phyloP scores from a whole-genome alignment of 2,113 vertebrate genomes.

The Erinaceus europaeus region DNA sequence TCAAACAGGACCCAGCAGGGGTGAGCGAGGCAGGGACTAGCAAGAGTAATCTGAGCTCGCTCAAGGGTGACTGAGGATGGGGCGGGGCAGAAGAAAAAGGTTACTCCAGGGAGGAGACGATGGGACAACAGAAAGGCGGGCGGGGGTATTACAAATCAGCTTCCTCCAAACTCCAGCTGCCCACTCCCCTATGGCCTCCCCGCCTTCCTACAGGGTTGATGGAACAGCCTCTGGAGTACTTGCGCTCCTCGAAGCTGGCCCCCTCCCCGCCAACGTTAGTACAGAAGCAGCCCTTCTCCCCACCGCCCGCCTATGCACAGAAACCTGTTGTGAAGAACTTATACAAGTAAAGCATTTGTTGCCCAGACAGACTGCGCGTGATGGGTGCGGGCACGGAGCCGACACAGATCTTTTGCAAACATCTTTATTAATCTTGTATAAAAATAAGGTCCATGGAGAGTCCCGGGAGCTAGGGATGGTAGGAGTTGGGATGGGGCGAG shows the following conservation, averaged over 20 bases:
- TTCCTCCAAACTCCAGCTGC: not conserved
- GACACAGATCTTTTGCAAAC: slow-evolving; percentile 58
- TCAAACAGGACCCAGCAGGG: not conserved
- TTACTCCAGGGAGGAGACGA: not conserved
- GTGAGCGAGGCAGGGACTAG: not conserved
- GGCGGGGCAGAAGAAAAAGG: rapidly evolving
- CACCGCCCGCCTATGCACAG: slow-evolving; percentile 1
- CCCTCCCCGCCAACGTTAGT: not conserved
- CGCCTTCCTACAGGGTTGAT: not conserved
- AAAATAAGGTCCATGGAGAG: slow-evolving; percentile 69
- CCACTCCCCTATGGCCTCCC: not conserved
- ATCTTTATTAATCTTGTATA: slow-evolving; percentile 75
- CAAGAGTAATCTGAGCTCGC: not conserved
- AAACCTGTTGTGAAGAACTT: not conserved
- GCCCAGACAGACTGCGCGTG: not conserved
- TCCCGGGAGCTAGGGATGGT: not conserved
- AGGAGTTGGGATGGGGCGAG: not conserved
- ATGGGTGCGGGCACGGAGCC: not conserved
- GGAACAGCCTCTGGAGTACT: not conserved
- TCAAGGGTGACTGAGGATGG: rapidly evolving
- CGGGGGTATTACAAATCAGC: not conserved
- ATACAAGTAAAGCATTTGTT: slow-evolving; percentile 36
- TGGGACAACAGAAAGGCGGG: not conserved
- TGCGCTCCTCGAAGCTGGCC: not conserved
- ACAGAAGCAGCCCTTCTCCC: slow-evolving; percentile 39